Evolutionary conservation across 2,888 invertebrate genomes (phyloP).

Genomic region (Elegia similella): DNA sequence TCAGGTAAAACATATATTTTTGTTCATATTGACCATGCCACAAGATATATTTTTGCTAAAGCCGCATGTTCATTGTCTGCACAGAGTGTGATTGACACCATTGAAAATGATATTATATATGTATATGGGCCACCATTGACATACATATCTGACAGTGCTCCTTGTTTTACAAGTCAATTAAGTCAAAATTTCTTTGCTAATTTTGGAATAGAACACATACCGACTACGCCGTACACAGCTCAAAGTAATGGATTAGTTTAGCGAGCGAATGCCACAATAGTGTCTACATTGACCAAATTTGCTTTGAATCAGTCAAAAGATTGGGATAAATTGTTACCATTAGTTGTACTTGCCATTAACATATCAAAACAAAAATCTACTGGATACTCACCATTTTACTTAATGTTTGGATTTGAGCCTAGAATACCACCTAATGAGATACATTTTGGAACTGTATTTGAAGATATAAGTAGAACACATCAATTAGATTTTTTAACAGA

Average conservation of each 20-base stretch:
- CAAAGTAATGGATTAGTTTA: slow-evolving; percentile 18
- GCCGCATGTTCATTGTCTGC: background rate
- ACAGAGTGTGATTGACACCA: slow-evolving; percentile 6
- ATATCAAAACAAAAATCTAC: slow-evolving; percentile 15
- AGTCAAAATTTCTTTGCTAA: slow-evolving; percentile 3
- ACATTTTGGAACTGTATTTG: no score
- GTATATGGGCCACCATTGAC: slow-evolving; percentile 20
- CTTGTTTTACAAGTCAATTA: slow-evolving; percentile 15
- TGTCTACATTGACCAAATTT: no score
- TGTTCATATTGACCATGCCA: slow-evolving; percentile 24
- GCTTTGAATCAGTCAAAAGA: no score
- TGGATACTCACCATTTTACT: slow-evolving; percentile 13
- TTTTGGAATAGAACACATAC: slow-evolving; percentile 17
- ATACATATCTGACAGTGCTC: slow-evolving; percentile 12
- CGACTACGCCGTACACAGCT: slow-evolving; percentile 19
- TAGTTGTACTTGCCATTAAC: background rate
- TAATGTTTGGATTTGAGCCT: slow-evolving; percentile 13
- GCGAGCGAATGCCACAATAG: background rate
- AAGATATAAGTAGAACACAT: background rate
- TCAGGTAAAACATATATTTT: slow-evolving; percentile 23
- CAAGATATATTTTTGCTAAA: slow-evolving; percentile 21
- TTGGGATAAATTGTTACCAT: no score
- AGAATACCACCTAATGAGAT: slow-evolving; percentile 15
- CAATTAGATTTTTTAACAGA: background rate
- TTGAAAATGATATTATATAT: slow-evolving; percentile 21